These are phyloP conservation scores for Mohoua ochrocephala DNA, from an alignment of 2,113 vertebrate species.

Conservation along the genomic window DNA sequence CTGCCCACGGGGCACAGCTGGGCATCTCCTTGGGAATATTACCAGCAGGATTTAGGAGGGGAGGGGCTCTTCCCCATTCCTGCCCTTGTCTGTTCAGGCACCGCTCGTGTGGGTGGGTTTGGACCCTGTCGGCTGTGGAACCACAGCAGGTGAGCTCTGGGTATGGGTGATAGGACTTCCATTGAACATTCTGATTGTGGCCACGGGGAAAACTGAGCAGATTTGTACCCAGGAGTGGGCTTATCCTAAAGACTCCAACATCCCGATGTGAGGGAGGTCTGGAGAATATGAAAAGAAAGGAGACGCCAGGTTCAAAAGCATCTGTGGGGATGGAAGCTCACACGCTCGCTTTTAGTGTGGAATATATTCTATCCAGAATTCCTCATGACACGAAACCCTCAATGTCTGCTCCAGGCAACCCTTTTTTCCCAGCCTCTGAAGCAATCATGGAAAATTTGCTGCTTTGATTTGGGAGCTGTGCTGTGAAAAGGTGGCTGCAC, in stretches of 20 bases:
- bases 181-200: background rate
- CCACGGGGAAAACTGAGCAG: background rate
- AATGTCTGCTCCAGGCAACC: background rate
- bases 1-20: background rate
- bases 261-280: background rate
- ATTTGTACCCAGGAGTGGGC: background rate
- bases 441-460: background rate
- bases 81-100: background rate
- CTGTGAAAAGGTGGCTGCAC: background rate
- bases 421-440: background rate
- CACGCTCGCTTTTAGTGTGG: background rate
- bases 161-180: rapidly evolving
- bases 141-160: background rate
- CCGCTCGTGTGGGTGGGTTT: background rate
- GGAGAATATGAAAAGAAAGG: background rate
- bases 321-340: background rate
- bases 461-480: background rate
- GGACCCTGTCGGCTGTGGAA: background rate
- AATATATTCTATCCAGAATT: background rate
- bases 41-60: background rate
- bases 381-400: background rate
- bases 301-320: background rate
- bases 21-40: background rate
- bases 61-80: background rate
- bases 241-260: background rate